phyloP scores from a whole-genome alignment of 2,888 invertebrate genomes.

The Agelastica alni region DNA sequence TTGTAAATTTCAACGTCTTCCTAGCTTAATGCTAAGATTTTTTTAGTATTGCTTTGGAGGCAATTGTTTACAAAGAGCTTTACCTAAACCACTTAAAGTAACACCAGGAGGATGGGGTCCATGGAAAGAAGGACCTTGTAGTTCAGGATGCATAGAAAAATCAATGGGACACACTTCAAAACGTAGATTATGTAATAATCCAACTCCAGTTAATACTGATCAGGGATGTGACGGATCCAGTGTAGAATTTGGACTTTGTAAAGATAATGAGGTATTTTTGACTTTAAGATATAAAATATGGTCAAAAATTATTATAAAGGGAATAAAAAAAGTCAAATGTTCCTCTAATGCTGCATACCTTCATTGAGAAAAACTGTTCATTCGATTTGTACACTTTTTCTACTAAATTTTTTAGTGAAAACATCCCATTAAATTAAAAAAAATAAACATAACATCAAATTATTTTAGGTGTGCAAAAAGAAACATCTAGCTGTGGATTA shows the following conservation, averaged over 20 bases:
- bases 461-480: constrained; percentile 56
- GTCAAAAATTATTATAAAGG: constrained; percentile 4
- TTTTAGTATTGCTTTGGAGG: constrained; percentile 71
- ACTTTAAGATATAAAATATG: not conserved
- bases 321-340: too few relatives aligned
- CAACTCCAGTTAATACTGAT: constrained; percentile 58
- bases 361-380: too few relatives aligned
- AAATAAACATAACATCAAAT: too few relatives aligned
- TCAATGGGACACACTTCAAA: constrained; percentile 66
- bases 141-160: constrained; percentile 68
- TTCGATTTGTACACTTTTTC: too few relatives aligned
- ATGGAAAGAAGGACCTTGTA: constrained; percentile 66
- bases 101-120: constrained; percentile 65
- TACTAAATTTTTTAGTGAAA: not conserved
- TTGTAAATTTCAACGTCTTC: too few relatives aligned
- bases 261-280: constrained; percentile 63
- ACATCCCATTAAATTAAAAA: not conserved
- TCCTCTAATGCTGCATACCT: too few relatives aligned
- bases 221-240: constrained; percentile 66
- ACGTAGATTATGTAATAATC: constrained; percentile 63
- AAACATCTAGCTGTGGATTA: constrained; percentile 61
- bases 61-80: constrained; percentile 60
- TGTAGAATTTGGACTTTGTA: constrained; percentile 69
- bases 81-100: constrained; percentile 52
- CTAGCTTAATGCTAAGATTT: too few relatives aligned